Conservation (phyloP, 2,888 invertebrate genomes). For the Artemia sp. region DNA sequence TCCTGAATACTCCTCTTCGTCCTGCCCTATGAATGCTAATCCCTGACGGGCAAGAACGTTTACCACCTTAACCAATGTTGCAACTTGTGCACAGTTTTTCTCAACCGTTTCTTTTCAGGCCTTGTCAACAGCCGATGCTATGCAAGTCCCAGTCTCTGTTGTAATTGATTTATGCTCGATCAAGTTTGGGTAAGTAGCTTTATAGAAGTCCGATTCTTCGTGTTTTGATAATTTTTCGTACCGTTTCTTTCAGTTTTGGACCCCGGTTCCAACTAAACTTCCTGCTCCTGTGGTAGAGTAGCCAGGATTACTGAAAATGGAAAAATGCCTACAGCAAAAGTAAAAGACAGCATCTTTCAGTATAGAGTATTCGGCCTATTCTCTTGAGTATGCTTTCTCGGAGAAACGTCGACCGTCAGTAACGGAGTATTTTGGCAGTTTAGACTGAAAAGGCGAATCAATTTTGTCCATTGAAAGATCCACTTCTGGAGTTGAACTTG, state of each 20-base stretch:
- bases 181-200: not conserved
- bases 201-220: not conserved
- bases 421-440: not conserved
- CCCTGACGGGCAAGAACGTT: conserved; percentile 23
- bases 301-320: too few relatives aligned
- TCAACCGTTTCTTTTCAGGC: not conserved
- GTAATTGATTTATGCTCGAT: not conserved
- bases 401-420: too few relatives aligned
- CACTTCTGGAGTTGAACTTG: too few relatives aligned
- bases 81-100: conserved; percentile 13
- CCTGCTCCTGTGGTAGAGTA: not conserved
- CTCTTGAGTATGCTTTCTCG: too few relatives aligned
- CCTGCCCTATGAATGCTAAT: conserved; percentile 23
- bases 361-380: conserved; percentile 7
- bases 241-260: not conserved
- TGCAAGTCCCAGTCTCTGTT: not conserved
- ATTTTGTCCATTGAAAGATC: too few relatives aligned
- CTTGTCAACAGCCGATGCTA: not conserved
- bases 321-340: conserved; percentile 15
- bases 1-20: conserved; percentile 16
- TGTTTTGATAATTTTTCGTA: not conserved
- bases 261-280: not conserved
- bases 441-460: too few relatives aligned
- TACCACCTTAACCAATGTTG: conserved; percentile 20
- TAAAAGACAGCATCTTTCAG: not conserved